Evolutionary conservation across 2,113 vertebrate species (phyloP).

Genomic region (Dipodomys merriami): DNA sequence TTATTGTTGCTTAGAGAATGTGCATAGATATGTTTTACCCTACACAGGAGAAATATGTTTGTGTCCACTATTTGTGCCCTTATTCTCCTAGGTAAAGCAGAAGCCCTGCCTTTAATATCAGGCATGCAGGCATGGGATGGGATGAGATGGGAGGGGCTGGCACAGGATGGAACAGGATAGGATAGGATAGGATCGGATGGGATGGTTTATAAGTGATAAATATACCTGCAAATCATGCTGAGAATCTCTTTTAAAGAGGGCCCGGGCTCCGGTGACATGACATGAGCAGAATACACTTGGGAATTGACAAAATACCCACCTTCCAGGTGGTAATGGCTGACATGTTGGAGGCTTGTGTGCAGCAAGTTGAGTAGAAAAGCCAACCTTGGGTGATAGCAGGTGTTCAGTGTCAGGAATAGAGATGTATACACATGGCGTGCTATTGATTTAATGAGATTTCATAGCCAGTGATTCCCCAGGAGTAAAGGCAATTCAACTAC

Average conservation of each 20-base stretch:
- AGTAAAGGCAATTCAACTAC: not conserved
- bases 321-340: rapidly evolving
- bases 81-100: not conserved
- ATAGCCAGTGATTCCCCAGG: not conserved
- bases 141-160: no score
- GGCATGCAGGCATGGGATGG: rapidly evolving
- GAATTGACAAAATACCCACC: rapidly evolving
- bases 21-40: not conserved
- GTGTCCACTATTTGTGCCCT: not conserved
- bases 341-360: rapidly evolving
- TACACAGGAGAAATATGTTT: not conserved
- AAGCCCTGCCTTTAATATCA: not conserved
- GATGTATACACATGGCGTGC: no score
- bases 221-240: not conserved
- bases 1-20: not conserved
- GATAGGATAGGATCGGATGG: no score
- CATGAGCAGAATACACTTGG: rapidly evolving
- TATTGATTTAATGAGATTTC: not conserved
- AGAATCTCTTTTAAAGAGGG: not conserved
- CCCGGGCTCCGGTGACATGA: not conserved
- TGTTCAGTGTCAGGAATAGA: not conserved
- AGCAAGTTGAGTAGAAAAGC: not conserved
- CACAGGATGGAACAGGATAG: rapidly evolving
- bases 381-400: rapidly evolving
- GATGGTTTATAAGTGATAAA: not conserved